A percentile compares a stretch with the other conserved stretches of the same genome.
These are phyloP conservation scores for Argyresthia albistria DNA, from an alignment of 2,888 invertebrate species.

Conservation along the genomic window DNA sequence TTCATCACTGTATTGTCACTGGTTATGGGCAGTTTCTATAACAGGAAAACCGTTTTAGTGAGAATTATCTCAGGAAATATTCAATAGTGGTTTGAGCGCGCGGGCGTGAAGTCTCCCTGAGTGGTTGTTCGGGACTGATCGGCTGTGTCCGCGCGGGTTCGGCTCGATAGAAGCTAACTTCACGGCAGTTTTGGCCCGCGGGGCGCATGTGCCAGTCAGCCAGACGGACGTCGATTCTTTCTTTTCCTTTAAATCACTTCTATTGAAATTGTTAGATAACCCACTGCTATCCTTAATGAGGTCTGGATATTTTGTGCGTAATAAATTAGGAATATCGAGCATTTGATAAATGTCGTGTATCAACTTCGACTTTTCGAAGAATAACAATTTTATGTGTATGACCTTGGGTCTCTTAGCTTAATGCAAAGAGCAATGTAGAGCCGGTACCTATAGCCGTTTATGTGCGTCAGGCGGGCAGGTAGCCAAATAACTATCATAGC, in stretches of 20 bases:
- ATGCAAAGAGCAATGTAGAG: no score
- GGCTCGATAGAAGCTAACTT: conserved; percentile 27
- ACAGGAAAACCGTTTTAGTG: conserved; percentile 32
- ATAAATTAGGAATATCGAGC: no score
- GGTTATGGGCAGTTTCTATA: conserved; percentile 28
- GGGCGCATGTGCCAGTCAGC: conserved; percentile 39
- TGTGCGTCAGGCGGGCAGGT: no score
- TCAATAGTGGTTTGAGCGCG: conserved; percentile 51
- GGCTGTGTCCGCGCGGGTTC: conserved; percentile 39
- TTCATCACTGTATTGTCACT: conserved; percentile 36
- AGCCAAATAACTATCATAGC: no score
- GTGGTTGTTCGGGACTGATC: conserved; percentile 55
- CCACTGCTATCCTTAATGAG: no score
- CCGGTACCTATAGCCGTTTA: no score
- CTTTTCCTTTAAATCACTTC: neutral
- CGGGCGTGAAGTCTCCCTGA: conserved; percentile 42
- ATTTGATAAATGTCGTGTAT: no score
- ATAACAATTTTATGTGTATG: no score
- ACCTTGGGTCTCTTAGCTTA: no score
- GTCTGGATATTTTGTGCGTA: no score
- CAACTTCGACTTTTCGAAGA: neutral
- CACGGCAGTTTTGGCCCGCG: conserved; percentile 17
- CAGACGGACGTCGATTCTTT: conserved; percentile 6
- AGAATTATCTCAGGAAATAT: conserved; percentile 48
- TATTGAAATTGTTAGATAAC: neutral